These are phyloP conservation scores for Alethe castanea DNA, from an alignment of 2,113 vertebrate species.

Conservation along the genomic window DNA sequence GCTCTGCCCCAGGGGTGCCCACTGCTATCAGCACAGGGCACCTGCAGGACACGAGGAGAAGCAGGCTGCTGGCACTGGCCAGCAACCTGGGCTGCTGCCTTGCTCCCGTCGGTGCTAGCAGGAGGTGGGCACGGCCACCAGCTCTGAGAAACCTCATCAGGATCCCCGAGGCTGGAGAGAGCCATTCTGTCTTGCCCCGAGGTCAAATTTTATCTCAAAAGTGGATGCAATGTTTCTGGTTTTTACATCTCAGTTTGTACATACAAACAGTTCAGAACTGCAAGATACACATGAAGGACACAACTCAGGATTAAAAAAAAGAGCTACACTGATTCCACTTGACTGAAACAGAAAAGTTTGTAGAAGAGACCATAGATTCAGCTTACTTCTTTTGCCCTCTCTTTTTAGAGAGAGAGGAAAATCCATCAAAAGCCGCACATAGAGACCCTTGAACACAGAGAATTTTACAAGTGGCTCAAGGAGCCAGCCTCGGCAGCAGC, in stretches of 20 bases:
- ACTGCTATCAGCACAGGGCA: not conserved
- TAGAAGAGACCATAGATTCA: not conserved
- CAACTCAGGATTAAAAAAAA: not conserved
- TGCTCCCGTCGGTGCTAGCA: fast-evolving
- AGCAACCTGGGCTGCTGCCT: not conserved
- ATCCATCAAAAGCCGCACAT: not conserved
- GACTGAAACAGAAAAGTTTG: not conserved
- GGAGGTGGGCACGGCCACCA: not conserved
- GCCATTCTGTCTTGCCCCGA: fast-evolving
- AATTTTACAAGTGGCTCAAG: not conserved
- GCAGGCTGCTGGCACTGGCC: not conserved
- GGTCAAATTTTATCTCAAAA: not conserved
- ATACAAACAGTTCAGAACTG: not conserved
- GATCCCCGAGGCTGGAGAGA: not conserved
- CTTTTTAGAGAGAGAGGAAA: not conserved
- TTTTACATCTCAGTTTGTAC: not conserved
- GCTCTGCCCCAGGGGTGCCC: not conserved
- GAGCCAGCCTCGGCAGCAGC: not conserved
- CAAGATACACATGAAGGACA: not conserved
- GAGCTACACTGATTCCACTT: not conserved
- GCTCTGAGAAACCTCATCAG: not conserved
- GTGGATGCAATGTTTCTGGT: not conserved
- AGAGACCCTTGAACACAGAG: not conserved
- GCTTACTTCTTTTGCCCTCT: not conserved
- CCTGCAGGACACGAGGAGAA: fast-evolving